Conservation (phyloP, 1,140 invertebrate species). For the Meloidogyne hapla region DNA sequence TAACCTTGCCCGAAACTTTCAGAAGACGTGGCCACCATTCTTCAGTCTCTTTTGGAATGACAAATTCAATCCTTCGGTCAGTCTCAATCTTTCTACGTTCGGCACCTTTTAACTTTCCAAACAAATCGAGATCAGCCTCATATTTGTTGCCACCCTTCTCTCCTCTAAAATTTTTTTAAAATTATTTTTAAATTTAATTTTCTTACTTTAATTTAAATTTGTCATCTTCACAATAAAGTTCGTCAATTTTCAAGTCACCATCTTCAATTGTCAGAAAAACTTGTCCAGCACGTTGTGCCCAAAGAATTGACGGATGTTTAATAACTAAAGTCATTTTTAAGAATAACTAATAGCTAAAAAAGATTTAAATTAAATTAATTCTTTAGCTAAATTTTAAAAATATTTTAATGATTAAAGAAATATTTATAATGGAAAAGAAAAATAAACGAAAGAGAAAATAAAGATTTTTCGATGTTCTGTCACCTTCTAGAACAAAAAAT, state of each 20-base stretch:
- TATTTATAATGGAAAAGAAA: not conserved
- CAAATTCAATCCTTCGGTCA: conserved; percentile 48
- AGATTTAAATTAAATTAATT: too few species aligned
- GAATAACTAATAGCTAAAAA: too few species aligned
- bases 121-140: conserved; percentile 50
- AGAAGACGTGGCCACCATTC: conserved; percentile 55
- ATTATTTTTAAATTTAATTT: not conserved
- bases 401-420: not conserved
- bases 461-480: not conserved
- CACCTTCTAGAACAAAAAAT: conserved; percentile 11
- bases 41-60: conserved; percentile 50
- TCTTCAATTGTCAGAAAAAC: conserved; percentile 51
- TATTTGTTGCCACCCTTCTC: conserved; percentile 44
- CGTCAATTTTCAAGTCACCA: conserved; percentile 52
- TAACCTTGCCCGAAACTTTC: conserved; percentile 46
- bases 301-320: conserved; percentile 47
- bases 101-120: conserved; percentile 40
- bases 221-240: conserved; percentile 50
- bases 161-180: conserved; percentile 43
- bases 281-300: conserved; percentile 47
- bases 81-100: conserved; percentile 49
- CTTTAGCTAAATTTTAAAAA: too few species aligned
- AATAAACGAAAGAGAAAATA: conserved; percentile 4
- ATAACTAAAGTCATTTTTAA: conserved; percentile 27
- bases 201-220: conserved; percentile 50